phyloP scores from a whole-genome alignment of 2,113 vertebrate species.

The Crotalus tigris region DNA sequence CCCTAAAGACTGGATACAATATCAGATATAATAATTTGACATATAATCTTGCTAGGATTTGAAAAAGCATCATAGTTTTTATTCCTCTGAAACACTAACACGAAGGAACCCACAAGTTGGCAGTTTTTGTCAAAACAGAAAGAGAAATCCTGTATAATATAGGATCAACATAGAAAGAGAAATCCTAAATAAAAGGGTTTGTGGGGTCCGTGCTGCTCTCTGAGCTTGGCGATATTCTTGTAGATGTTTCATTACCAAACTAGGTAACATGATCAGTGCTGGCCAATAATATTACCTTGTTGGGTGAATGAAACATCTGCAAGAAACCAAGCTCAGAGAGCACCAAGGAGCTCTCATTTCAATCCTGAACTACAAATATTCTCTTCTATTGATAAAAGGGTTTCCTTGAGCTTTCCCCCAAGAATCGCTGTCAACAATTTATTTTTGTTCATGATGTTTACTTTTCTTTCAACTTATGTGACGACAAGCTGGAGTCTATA shows the following conservation, averaged over 20 bases:
- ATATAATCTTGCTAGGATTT: no score
- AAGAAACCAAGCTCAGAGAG: not conserved
- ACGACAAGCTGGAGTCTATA: not conserved
- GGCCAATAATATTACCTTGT: no score
- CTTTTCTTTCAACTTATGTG: not conserved
- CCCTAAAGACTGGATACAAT: no score
- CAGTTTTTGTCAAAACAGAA: not conserved
- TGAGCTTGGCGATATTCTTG: not conserved
- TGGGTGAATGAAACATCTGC: not conserved
- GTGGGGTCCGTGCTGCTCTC: not conserved
- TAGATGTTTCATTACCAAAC: not conserved
- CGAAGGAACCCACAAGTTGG: not conserved
- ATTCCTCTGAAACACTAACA: no score
- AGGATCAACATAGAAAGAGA: not conserved
- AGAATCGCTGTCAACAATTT: not conserved
- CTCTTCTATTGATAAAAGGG: not conserved
- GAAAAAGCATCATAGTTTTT: no score
- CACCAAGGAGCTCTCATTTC: not conserved
- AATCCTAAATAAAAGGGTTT: not conserved
- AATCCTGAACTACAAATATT: not conserved
- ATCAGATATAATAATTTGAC: no score
- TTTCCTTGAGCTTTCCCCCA: not conserved
- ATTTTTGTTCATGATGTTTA: not conserved
- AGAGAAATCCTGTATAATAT: not conserved
- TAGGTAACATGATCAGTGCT: not conserved